Conservation (phyloP, 2,113 vertebrate species). For the Dolichallabes microphthalmus region DNA sequence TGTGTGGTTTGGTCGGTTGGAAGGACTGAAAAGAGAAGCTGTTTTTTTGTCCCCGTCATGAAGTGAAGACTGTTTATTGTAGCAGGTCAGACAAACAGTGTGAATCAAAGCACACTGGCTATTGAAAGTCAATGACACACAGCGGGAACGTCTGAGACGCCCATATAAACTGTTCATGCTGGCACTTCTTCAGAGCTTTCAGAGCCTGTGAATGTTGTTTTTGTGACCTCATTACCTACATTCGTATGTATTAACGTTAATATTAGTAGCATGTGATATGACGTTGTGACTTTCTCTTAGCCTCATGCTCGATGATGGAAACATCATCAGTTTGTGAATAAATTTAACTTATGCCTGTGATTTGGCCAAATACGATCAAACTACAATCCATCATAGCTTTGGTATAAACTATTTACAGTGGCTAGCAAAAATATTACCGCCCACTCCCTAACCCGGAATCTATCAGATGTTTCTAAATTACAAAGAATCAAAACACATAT, state of each 20-base stretch:
- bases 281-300: background rate
- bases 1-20: conserved; percentile 24
- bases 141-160: background rate
- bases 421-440: background rate
- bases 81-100: conserved; percentile 21
- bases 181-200: conserved; percentile 1
- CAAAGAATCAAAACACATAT: background rate
- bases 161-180: conserved; percentile 12
- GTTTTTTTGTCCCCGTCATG: background rate
- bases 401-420: background rate
- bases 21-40: background rate
- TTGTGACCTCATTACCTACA: conserved; percentile 10
- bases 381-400: background rate
- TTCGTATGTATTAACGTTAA: background rate
- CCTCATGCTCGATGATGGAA: background rate
- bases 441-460: background rate
- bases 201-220: background rate
- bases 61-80: conserved; percentile 13
- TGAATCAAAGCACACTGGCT: background rate
- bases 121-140: conserved; percentile 22
- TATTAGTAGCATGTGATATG: background rate
- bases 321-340: background rate
- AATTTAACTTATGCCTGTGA: background rate
- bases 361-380: background rate
- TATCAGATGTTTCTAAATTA: background rate